Conservation (phyloP, 1,140 invertebrate species). For the Helicoverpa armigera region DNA sequence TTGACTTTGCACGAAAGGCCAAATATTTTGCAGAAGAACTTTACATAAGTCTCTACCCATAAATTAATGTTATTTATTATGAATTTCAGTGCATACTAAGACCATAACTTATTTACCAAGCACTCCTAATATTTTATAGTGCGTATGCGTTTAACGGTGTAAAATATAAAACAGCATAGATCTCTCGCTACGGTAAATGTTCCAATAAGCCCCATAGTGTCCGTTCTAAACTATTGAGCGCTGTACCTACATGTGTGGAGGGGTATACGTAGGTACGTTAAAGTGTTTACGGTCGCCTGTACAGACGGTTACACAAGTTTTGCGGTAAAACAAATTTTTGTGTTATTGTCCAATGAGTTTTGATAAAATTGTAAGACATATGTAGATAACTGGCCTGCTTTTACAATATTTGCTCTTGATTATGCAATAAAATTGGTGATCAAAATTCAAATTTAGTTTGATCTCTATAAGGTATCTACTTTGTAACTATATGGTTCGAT, state of each 20-base stretch:
- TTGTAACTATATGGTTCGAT: too few relatives aligned
- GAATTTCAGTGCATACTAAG: neutral
- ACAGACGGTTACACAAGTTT: neutral
- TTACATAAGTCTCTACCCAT: too few relatives aligned
- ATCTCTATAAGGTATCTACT: too few relatives aligned
- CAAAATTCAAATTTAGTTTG: too few relatives aligned
- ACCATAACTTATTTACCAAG: slow-evolving; percentile 39
- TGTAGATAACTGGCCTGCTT: too few relatives aligned
- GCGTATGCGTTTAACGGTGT: slow-evolving; percentile 41
- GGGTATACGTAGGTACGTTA: slow-evolving; percentile 39
- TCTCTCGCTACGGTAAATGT: slow-evolving; percentile 33
- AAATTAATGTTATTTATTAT: too few relatives aligned
- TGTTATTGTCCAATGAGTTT: too few relatives aligned
- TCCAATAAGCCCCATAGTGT: slow-evolving; percentile 45
- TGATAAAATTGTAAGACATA: neutral
- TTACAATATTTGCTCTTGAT: neutral
- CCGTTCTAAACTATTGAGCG: slow-evolving; percentile 48
- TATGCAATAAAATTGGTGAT: too few relatives aligned
- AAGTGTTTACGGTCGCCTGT: slow-evolving; percentile 49
- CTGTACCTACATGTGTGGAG: slow-evolving; percentile 21
- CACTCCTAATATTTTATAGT: slow-evolving; percentile 20
- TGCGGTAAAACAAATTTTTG: neutral
- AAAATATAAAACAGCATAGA: slow-evolving; percentile 40
- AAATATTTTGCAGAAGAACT: too few relatives aligned
- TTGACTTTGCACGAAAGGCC: too few relatives aligned